phyloP scores from a whole-genome alignment of 2,797 vertebrate genomes.

The Helicolenus hilgendorfi region DNA sequence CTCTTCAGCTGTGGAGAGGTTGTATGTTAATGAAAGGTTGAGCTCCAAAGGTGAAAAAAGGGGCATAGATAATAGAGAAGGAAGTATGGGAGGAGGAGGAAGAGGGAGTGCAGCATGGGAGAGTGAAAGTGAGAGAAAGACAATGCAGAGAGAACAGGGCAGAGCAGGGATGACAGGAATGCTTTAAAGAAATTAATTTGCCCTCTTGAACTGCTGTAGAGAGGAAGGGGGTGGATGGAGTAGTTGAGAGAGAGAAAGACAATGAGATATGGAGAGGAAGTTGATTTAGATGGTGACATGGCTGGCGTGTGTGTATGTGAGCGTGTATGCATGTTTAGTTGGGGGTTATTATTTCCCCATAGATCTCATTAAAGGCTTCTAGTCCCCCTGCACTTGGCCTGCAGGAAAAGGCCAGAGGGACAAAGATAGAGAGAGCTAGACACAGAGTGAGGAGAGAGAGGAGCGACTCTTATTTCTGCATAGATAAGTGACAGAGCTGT shows the following conservation, averaged over 20 bases:
- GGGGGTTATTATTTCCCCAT: conserved; percentile 80
- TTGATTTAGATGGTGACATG: conserved; percentile 44
- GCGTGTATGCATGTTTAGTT: background rate
- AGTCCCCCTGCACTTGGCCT: conserved; percentile 71
- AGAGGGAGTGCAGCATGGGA: background rate
- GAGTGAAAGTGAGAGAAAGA: conserved; percentile 5
- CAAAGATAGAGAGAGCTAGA: conserved; percentile 1
- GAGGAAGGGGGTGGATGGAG: conserved; percentile 8
- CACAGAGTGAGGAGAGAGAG: conserved; percentile 2
- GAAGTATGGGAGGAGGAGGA: background rate
- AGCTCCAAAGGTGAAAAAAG: conserved; percentile 36
- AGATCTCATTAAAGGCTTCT: conserved; percentile 86
- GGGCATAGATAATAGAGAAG: conserved; percentile 25
- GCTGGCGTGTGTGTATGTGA: background rate
- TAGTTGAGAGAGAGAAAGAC: background rate
- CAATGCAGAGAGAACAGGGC: background rate
- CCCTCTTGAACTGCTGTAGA: conserved; percentile 15
- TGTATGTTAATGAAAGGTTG: conserved; percentile 44
- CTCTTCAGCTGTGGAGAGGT: conserved; percentile 10
- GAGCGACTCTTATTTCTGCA: conserved; percentile 46
- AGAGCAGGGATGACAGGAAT: conserved; percentile 14
- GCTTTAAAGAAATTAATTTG: conserved; percentile 23
- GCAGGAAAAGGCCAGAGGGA: conserved; percentile 73
- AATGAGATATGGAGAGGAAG: conserved; percentile 17
- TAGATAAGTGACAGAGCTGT: conserved; percentile 53